Percentiles rank a stretch among this genome's conserved stretches.
Evolutionary conservation across 2,113 vertebrate species (phyloP).

Genomic region (Trematocara zebra): DNA sequence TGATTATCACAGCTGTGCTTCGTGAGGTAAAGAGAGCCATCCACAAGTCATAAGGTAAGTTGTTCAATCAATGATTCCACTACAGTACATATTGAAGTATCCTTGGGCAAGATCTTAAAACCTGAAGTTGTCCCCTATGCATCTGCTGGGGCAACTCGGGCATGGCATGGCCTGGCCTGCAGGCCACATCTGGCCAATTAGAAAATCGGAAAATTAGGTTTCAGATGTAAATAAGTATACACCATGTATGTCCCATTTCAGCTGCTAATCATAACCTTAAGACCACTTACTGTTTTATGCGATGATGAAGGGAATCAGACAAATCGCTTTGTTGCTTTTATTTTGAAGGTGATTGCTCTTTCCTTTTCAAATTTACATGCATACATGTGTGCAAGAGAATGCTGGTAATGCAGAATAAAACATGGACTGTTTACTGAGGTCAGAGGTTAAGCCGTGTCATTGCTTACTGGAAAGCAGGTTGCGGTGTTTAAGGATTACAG

Average conservation of each 20-base stretch:
- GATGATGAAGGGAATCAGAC: not conserved
- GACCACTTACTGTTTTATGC: not conserved
- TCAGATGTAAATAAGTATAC: not conserved
- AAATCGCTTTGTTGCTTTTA: not conserved
- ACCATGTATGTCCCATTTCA: not conserved
- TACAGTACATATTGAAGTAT: not conserved
- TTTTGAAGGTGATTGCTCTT: not conserved
- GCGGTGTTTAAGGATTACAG: not conserved
- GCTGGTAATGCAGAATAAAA: rapidly evolving
- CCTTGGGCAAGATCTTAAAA: not conserved
- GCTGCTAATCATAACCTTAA: not conserved
- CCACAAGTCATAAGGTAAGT: not conserved
- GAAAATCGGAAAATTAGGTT: not conserved
- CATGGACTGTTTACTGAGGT: not conserved
- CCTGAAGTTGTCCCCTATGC: not conserved
- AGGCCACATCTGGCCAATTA: not conserved
- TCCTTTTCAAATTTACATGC: not conserved
- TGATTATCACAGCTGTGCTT: not conserved
- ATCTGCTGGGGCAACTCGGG: not conserved
- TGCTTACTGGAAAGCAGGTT: not conserved
- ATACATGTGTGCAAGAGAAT: not conserved
- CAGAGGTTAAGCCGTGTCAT: not conserved
- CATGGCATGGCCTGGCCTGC: not conserved
- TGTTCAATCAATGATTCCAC: not conserved
- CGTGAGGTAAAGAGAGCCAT: not conserved